Evolutionary conservation across 1,140 invertebrate species (phyloP).

Genomic region (Drosophila kanapiae): DNA sequence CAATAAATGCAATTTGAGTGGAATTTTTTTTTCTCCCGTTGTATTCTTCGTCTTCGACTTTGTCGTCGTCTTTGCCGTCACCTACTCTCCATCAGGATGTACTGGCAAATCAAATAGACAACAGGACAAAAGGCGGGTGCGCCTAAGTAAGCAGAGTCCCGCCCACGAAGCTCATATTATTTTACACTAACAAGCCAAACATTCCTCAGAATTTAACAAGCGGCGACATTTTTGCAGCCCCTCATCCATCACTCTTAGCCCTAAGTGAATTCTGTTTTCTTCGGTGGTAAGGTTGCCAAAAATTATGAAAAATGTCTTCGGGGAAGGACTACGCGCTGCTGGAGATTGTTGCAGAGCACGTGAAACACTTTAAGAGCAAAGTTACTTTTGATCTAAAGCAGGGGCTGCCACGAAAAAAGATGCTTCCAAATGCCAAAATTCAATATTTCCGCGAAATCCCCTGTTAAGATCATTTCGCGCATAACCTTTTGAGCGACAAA

Average conservation of each 20-base stretch:
- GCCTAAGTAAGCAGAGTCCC: constrained; percentile 28
- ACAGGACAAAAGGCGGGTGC: constrained; percentile 14
- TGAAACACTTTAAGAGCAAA: constrained; percentile 9
- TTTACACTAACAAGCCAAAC: constrained; percentile 77
- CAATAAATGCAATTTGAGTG: constrained; percentile 78
- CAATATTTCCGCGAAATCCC: constrained; percentile 6
- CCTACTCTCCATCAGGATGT: constrained; percentile 30
- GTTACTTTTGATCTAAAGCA: constrained; percentile 21
- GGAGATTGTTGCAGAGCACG: constrained; percentile 26
- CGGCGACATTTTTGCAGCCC: constrained; percentile 57
- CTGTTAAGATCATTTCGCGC: constrained; percentile 31
- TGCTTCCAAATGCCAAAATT: constrained; percentile 15
- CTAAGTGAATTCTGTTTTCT: constrained; percentile 66
- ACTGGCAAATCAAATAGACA: constrained; percentile 57
- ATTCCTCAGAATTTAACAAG: constrained; percentile 68
- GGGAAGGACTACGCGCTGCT: constrained; percentile 11
- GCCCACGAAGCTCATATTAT: constrained; percentile 55
- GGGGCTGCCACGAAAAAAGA: constrained; percentile 1
- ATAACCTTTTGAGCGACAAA: constrained; percentile 8
- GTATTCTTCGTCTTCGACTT: constrained; percentile 9
- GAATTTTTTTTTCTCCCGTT: constrained; percentile 51
- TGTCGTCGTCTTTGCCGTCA: constrained; percentile 3
- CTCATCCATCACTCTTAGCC: constrained; percentile 48
- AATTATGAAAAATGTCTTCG: constrained; percentile 46
- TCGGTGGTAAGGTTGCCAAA: constrained; percentile 29